These are phyloP conservation scores for Phalanger gymnotis DNA, from an alignment of 2,797 vertebrate species.

Conservation along the genomic window DNA sequence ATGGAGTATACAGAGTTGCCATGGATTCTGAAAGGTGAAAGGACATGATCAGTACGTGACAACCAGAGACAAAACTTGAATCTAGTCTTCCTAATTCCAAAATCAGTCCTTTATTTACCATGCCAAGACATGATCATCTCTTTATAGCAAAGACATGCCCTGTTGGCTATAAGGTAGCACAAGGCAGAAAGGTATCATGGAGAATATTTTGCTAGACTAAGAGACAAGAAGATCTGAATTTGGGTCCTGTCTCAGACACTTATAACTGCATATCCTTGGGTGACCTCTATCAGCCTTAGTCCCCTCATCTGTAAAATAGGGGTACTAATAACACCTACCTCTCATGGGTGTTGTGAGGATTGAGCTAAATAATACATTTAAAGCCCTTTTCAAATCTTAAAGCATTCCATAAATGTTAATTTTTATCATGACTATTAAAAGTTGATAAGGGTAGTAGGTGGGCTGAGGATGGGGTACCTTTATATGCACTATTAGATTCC, in stretches of 20 bases:
- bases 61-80: background rate
- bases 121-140: background rate
- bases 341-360: background rate
- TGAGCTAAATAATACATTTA: background rate
- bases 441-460: background rate
- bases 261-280: background rate
- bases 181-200: background rate
- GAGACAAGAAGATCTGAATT: background rate
- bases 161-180: background rate
- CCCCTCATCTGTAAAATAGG: background rate
- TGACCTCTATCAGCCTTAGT: background rate
- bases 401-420: background rate
- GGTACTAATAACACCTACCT: background rate
- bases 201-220: background rate
- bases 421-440: background rate
- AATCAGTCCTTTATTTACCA: background rate
- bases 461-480: background rate
- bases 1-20: background rate
- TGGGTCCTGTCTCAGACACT: background rate
- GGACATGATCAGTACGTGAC: background rate
- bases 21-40: background rate
- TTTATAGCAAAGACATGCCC: background rate
- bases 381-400: background rate
- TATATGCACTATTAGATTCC: background rate
- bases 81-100: background rate